Conservation (phyloP, 2,888 invertebrate species). For the Trypoxylon attenuatum region DNA sequence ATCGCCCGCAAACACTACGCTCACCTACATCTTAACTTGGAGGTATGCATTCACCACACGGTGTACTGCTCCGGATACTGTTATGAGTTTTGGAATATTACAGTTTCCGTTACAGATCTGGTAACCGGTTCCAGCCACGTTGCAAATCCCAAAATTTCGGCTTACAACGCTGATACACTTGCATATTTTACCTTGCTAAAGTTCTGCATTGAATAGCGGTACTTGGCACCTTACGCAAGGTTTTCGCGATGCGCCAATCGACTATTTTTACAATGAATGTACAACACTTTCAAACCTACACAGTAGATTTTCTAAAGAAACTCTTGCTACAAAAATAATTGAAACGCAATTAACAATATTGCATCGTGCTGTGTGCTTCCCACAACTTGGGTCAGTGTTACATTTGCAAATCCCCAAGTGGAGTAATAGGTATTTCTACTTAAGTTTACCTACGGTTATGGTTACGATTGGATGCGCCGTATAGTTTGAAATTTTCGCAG, state of each 20-base stretch:
- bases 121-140: conserved; percentile 42
- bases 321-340: no score
- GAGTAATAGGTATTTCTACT: conserved; percentile 12
- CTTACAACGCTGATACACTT: conserved; percentile 41
- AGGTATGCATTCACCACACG: not conserved
- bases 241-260: no score
- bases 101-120: conserved; percentile 48
- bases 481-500: conserved; percentile 19
- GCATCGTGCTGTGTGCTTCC: not conserved
- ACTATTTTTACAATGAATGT: no score
- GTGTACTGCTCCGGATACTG: conserved; percentile 29
- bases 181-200: conserved; percentile 24
- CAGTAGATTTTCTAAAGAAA: no score
- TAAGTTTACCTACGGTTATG: conserved; percentile 18
- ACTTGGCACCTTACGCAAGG: no score
- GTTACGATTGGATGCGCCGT: conserved; percentile 21
- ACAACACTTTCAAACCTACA: no score
- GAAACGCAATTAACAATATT: no score
- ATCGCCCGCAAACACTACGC: not conserved
- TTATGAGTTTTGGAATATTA: conserved; percentile 44
- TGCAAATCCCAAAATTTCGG: conserved; percentile 49
- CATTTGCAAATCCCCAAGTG: conserved; percentile 15
- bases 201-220: conserved; percentile 42
- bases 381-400: conserved; percentile 14
- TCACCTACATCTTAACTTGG: conserved; percentile 2